Conservation (phyloP, 2,888 invertebrate species). For the Eristalinus aeneus region DNA sequence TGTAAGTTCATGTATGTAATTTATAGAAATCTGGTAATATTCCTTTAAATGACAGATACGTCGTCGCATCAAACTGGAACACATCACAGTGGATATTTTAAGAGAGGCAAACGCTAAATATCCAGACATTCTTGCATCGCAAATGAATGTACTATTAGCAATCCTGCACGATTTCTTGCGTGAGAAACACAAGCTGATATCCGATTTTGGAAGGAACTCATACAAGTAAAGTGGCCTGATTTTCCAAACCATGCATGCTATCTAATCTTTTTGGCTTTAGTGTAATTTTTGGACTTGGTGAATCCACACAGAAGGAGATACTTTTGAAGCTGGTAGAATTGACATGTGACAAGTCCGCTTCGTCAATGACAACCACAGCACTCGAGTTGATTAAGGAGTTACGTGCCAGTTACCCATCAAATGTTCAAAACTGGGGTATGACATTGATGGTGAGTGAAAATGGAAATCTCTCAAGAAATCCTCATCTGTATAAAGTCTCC, state of each 20-base stretch:
- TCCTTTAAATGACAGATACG: constrained; percentile 74
- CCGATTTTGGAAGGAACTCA: constrained; percentile 83
- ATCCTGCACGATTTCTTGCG: constrained; percentile 83
- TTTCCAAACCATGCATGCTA: neutral
- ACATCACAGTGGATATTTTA: constrained; percentile 83
- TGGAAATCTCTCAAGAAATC: neutral
- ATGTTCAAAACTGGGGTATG: constrained; percentile 78
- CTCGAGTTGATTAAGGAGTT: constrained; percentile 77
- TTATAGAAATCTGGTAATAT: neutral
- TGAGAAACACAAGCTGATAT: constrained; percentile 81
- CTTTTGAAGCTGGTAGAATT: constrained; percentile 77
- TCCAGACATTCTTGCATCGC: constrained; percentile 82
- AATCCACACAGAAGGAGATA: constrained; percentile 77
- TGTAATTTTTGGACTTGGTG: constrained; percentile 77
- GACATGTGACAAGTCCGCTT: constrained; percentile 76
- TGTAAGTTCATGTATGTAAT: constrained; percentile 80
- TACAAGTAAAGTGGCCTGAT: constrained; percentile 79
- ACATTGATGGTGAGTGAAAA: constrained; percentile 75
- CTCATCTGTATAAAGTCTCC: neutral
- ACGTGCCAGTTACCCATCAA: constrained; percentile 76
- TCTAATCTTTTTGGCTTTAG: constrained; percentile 63
- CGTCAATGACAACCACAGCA: constrained; percentile 76
- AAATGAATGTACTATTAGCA: constrained; percentile 82
- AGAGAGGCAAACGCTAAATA: constrained; percentile 83
- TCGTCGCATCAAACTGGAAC: constrained; percentile 83